Percentiles rank a stretch among this genome's conserved stretches.
These are phyloP conservation scores for Chrysolina oricalcia DNA, from an alignment of 2,888 invertebrate genomes.

Conservation along the genomic window DNA sequence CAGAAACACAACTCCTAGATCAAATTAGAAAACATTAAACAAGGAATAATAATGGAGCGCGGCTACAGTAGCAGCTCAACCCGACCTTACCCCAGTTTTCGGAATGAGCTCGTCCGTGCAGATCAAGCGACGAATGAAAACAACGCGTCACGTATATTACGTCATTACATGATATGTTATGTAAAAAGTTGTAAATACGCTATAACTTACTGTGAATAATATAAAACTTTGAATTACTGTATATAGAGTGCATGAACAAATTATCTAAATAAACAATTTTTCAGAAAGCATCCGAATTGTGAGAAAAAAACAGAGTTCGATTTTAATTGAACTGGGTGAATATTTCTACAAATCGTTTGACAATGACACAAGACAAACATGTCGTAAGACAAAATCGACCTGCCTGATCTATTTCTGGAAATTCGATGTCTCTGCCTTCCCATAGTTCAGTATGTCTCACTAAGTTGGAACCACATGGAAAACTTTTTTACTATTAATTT, in stretches of 20 bases:
- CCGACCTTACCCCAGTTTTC: neutral
- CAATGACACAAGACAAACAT: neutral
- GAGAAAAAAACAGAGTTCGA: neutral
- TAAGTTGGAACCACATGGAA: too few species aligned
- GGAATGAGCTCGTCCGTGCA: neutral
- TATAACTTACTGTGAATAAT: neutral
- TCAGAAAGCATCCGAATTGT: neutral
- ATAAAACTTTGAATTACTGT: neutral
- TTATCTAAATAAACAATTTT: neutral
- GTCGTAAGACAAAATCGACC: neutral
- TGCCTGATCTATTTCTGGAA: neutral
- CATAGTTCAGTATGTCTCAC: too few species aligned
- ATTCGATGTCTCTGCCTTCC: neutral
- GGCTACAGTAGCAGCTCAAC: neutral
- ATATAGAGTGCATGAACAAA: neutral
- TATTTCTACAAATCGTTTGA: neutral
- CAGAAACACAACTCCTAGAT: neutral
- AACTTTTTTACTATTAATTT: too few species aligned
- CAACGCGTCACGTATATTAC: neutral
- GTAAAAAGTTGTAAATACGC: neutral
- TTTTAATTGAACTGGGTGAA: too few species aligned
- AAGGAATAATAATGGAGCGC: neutral
- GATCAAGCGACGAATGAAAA: neutral
- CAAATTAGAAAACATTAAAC: neutral
- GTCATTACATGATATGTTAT: constrained; percentile 1